These are phyloP conservation scores for Fissipunctia ypsillon DNA, from an alignment of 2,888 invertebrate genomes.

Conservation along the genomic window DNA sequence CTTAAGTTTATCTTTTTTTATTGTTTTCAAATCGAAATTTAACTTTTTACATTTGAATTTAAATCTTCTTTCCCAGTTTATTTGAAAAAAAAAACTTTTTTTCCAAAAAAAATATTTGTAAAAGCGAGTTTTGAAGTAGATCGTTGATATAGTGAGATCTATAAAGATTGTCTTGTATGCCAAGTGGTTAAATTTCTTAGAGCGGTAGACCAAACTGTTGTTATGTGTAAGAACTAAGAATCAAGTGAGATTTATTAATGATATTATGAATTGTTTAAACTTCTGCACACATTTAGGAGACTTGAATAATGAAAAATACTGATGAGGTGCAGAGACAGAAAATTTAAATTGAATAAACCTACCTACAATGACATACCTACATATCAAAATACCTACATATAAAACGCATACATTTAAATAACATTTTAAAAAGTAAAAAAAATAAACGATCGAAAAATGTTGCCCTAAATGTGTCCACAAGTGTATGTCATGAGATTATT, in stretches of 20 bases:
- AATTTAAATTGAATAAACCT: neutral
- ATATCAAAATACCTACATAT: neutral
- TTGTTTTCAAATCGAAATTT: conserved; percentile 47
- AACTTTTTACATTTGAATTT: conserved; percentile 26
- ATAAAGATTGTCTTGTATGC: conserved; percentile 67
- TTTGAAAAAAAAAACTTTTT: neutral
- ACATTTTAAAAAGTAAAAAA: neutral
- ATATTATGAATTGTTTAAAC: conserved; percentile 37
- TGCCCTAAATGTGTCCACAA: conserved; percentile 39
- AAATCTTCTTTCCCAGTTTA: conserved; percentile 16
- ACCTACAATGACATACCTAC: too few relatives aligned
- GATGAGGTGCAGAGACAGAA: neutral
- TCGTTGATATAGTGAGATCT: conserved; percentile 64
- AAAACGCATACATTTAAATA: neutral
- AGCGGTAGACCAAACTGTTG: conserved; percentile 76
- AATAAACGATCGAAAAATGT: neutral
- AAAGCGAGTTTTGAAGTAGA: conserved; percentile 57
- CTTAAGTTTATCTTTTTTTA: conserved; percentile 44
- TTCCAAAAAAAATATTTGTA: conserved; percentile 26
- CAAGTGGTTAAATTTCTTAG: conserved; percentile 74
- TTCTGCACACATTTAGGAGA: conserved; percentile 44
- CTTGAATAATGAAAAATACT: neutral
- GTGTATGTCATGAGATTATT: conserved; percentile 35
- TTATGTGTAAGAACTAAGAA: conserved; percentile 67
- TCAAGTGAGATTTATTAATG: conserved; percentile 61